Percentiles rank a stretch among this genome's conserved stretches.
phyloP scores from a whole-genome alignment of 2,113 vertebrate genomes.

The Panthera tigris region DNA sequence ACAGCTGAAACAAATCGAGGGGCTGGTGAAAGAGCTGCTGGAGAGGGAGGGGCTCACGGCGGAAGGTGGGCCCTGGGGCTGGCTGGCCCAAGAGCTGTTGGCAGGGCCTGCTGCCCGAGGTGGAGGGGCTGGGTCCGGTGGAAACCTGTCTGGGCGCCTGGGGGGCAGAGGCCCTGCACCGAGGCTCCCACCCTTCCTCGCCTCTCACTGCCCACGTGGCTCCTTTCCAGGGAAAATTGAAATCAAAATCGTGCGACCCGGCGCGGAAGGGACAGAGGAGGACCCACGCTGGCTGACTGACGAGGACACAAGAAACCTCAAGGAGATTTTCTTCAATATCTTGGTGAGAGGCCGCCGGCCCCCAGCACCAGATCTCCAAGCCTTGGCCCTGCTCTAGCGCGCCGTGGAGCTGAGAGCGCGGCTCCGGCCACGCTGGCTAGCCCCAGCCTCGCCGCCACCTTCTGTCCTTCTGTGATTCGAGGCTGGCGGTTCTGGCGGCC shows the following conservation, averaged over 20 bases:
- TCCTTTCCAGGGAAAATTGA: slow-evolving; percentile 91
- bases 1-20: slow-evolving; percentile 95
- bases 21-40: slow-evolving; percentile 96
- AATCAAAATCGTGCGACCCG: slow-evolving; percentile 93
- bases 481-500: background rate
- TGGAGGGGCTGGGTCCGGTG: slow-evolving; percentile 59
- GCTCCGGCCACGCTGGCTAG: background rate
- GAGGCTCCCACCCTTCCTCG: background rate
- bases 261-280: slow-evolving; percentile 85
- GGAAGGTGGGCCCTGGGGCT: slow-evolving; percentile 88
- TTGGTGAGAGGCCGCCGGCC: slow-evolving; percentile 85
- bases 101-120: slow-evolving; percentile 41
- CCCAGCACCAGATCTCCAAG: background rate
- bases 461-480: background rate
- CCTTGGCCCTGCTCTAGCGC: too few species aligned
- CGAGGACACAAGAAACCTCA: slow-evolving; percentile 94
- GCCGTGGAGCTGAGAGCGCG: background rate
- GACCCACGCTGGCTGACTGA: slow-evolving; percentile 94
- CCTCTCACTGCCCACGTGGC: background rate
- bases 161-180: background rate
- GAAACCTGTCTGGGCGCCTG: background rate
- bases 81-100: slow-evolving; percentile 49
- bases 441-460: background rate
- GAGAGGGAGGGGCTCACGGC: slow-evolving; percentile 96
- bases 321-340: slow-evolving; percentile 95